Conservation (phyloP, 2,113 vertebrate genomes). For the Marcusenius ussheri region DNA sequence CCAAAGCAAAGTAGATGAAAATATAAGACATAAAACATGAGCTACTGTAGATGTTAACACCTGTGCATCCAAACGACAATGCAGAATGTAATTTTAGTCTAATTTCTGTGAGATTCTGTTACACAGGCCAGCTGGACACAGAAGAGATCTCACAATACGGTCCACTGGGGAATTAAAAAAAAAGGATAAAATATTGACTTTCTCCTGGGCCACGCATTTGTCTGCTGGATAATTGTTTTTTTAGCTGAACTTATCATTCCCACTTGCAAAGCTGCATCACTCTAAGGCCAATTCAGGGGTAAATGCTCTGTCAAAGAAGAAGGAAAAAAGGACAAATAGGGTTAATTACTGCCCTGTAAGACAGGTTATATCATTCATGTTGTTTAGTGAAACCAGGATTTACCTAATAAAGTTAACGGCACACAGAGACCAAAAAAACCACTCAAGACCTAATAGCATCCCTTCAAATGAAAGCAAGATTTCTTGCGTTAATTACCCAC, state of each 20-base stretch:
- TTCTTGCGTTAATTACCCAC: conserved; percentile 2
- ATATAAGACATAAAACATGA: background rate
- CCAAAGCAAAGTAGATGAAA: background rate
- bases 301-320: background rate
- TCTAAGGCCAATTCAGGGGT: background rate
- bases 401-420: conserved; percentile 1
- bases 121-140: background rate
- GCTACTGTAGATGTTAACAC: background rate
- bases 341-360: background rate
- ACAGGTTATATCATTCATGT: background rate
- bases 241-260: conserved; percentile 5
- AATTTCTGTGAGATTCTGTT: background rate
- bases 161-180: background rate
- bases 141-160: background rate
- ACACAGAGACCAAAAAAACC: background rate
- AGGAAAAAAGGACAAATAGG: background rate
- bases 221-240: background rate
- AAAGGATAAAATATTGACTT: background rate
- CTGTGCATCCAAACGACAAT: background rate
- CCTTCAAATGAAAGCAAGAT: background rate
- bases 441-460: background rate
- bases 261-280: background rate
- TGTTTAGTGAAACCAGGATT: conserved; percentile 12
- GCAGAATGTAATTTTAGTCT: background rate
- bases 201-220: background rate